Base-by-base conservation (phyloP, 2,888 invertebrate genomes). In the Phorcus lineatus region DNA sequence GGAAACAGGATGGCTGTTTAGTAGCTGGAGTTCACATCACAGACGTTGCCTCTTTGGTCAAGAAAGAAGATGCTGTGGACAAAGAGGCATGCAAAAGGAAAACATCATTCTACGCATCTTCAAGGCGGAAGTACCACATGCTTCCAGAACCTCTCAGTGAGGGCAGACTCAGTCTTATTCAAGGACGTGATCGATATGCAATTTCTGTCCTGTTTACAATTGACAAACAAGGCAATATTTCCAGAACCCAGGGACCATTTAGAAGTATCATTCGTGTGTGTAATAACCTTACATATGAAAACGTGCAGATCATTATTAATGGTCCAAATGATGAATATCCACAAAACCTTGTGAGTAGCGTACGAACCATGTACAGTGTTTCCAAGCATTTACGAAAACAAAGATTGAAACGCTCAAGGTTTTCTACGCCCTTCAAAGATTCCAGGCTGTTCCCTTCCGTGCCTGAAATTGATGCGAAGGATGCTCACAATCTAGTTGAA, bases 91-190 rank as follows among this genome's bases (percentile, higher is more conserved):
- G 80, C 24, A 40, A 74, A 16, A 80, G 89, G 57, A 83, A 82
- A 11, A 83, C 82, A 3, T 86, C 87, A 9, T 85, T 82, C 81
- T 88, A 86, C 70, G 77, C 81, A 13, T 76, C 83, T 6, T 82
- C 81, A 11, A 36, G 81, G 17, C 67, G 79, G 52, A 79, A 62
- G 16, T 82, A 85, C 1, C 66, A 82, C 53, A 89, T 90, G 89
- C 77, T 90, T 19, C 89, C 90, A n/a, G 86, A 87, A 74, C 85
- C 85, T 31, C 78, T 90, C 2, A 86, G 87, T 78, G 82, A 83
- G 16, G 82, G 84, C 40, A 47, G 82, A 7, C 85, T 86, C 74
- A 89, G 89, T 82, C 82, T 90, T 1, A 76, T 85, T 3, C 86
- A 86, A 28, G 83, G 80, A 19, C 67, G 82, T 74, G 81, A 77